Evolutionary conservation across 2,113 vertebrate species (phyloP), one percentile per base, ranked within the genome.

Genomic region (Rhagologus leucostigma): DNA sequence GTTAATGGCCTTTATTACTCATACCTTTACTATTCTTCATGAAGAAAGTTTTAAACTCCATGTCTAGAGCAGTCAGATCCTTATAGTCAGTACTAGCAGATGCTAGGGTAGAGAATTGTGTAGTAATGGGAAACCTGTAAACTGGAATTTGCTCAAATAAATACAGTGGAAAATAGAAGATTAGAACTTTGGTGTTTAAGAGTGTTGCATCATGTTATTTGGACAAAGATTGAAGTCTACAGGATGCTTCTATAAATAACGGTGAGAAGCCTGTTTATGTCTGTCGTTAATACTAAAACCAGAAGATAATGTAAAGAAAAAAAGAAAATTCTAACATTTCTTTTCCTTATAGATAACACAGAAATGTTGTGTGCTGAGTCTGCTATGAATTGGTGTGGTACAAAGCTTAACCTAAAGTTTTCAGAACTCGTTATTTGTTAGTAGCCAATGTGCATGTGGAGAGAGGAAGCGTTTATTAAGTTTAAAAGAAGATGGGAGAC

Each of bases 221-320:
- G 47, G 37, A 30, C 35, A 53, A 55, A 23, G 11, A 55, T 87
- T 27, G 16, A 2, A 35, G 15, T 77, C 64, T 55, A 2, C 16
- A 35, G 33, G 35, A 39, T 0, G 0, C 13, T 53, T 77, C 9
- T 70, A 2, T 23, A 33, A 49, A 30, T 44, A 73, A n/a, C 8
- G 3, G 8, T 57, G 17, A 50, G 59, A 80, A 88, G 18, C 30
- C 30, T 55, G 11, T 20, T 91, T 88, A 80, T 17, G 21, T 76
- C 46, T 86, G 8, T 63, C 10, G 9, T 46, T 84, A 16, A 9
- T 89, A 18, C 15, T 71, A 49, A 77, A 84, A 55, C 3, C 4
- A 59, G 20, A 41, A 50, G 23, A 44, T 41, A 35, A 76, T 71
- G 64, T 33, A 56, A 64, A 37, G 20, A 16, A 52, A 44, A 59